Percentiles rank a stretch among this genome's conserved stretches.
Evolutionary conservation across 2,113 vertebrate species (phyloP).

Genomic region (Raja brachyura): DNA sequence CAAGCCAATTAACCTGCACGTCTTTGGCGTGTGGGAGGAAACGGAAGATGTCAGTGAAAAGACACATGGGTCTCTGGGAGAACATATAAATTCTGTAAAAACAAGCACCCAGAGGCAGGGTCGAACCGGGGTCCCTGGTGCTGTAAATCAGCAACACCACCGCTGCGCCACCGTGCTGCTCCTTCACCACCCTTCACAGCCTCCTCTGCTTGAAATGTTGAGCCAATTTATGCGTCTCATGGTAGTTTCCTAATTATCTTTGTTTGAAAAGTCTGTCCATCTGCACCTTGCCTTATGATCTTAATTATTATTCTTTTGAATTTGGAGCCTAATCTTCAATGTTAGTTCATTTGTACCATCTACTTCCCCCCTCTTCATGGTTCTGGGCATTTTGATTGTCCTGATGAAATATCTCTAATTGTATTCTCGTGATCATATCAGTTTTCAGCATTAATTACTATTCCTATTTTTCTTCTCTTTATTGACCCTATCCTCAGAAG

Average conservation of each 20-base stretch:
- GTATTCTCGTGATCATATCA: neutral
- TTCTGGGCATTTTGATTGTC: neutral
- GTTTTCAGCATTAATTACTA: neutral
- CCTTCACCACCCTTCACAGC: neutral
- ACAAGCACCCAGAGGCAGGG: too few relatives aligned
- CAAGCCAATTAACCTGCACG: too few relatives aligned
- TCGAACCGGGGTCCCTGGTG: too few relatives aligned
- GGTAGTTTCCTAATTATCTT: neutral
- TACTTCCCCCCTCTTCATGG: neutral
- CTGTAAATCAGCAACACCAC: too few relatives aligned
- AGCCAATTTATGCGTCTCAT: neutral
- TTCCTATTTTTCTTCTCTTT: neutral
- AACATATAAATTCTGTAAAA: too few relatives aligned
- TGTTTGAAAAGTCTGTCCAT: neutral
- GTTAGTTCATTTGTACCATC: neutral
- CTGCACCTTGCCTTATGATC: constrained; percentile 15
- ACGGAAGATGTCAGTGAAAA: too few relatives aligned
- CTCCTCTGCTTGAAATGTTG: neutral
- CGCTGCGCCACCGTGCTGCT: too few relatives aligned
- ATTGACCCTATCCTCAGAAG: neutral
- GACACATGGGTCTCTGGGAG: too few relatives aligned
- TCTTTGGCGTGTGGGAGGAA: too few relatives aligned
- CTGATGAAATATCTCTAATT: neutral
- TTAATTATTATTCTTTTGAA: constrained; percentile 3
- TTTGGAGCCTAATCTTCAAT: neutral